Evolutionary conservation across 2,113 vertebrate genomes (phyloP).

Genomic region (Apus apus): DNA sequence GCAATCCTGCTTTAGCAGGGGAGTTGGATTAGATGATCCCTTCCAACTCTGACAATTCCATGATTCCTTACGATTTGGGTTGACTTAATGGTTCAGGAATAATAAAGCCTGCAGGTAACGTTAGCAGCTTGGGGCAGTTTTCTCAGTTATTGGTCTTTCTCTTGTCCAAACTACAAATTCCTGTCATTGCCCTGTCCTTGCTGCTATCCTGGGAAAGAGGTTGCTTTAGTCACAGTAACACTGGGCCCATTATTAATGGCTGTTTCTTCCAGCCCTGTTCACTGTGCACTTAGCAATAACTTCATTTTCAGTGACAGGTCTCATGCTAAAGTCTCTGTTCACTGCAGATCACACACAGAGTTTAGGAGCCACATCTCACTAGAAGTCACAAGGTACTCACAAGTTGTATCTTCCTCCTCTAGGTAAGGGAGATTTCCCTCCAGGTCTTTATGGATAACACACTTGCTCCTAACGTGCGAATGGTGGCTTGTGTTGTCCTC

Average conservation of each 20-base stretch:
- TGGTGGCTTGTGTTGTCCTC: slow-evolving; percentile 82
- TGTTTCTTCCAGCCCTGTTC: not conserved
- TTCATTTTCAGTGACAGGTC: not conserved
- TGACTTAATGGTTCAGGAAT: not conserved
- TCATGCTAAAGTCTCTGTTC: not conserved
- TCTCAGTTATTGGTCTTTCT: not conserved
- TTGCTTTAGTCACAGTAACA: not conserved
- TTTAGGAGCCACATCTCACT: not conserved
- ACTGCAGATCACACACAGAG: not conserved
- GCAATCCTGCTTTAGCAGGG: too few relatives aligned
- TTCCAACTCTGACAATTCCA: too few relatives aligned
- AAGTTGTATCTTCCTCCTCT: not conserved
- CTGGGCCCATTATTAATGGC: not conserved
- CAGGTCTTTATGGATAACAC: slow-evolving; percentile 81
- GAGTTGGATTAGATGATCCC: too few relatives aligned
- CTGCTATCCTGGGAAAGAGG: not conserved
- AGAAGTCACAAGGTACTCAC: not conserved
- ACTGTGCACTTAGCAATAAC: not conserved
- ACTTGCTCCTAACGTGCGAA: slow-evolving; percentile 82
- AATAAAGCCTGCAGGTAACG: not conserved
- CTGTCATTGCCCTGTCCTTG: not conserved
- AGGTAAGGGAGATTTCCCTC: slow-evolving; percentile 81
- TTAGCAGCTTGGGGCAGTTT: not conserved
- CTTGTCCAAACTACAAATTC: not conserved
- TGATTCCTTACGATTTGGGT: not conserved